A percentile compares a stretch with the other conserved stretches of the same genome.
These are phyloP conservation scores for Emydoidea blandingii DNA, from an alignment of 2,797 vertebrate genomes.

Conservation along the genomic window DNA sequence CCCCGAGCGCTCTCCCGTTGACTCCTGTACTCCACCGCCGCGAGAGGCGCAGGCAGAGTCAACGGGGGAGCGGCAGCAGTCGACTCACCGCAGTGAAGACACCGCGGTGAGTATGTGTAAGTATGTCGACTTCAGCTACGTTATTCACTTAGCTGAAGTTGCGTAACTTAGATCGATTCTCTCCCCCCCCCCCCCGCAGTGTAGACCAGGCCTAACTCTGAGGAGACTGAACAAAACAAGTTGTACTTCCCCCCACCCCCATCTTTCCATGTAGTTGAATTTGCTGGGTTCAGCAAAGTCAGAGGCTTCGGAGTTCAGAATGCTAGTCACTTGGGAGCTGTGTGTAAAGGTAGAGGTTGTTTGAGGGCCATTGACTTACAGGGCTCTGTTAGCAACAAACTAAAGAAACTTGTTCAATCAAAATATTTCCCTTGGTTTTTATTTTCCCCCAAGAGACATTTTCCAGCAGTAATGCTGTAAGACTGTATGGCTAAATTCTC, in stretches of 20 bases:
- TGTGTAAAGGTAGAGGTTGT: neutral
- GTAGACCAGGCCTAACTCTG: neutral
- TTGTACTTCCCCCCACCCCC: neutral
- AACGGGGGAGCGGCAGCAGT: too few species aligned
- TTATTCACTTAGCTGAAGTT: too few species aligned
- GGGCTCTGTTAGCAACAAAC: conserved; percentile 40
- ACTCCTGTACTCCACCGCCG: too few species aligned
- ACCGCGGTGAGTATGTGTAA: too few species aligned
- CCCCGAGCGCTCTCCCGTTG: too few species aligned
- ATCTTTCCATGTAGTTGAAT: conserved; percentile 21
- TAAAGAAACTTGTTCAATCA: conserved; percentile 60
- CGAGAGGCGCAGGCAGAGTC: too few species aligned
- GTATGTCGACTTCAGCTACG: too few species aligned
- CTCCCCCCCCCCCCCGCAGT: too few species aligned
- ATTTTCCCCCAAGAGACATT: conserved; percentile 40
- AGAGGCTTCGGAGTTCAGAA: neutral
- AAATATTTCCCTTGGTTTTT: conserved; percentile 46
- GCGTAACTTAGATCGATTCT: too few species aligned
- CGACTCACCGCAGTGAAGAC: too few species aligned
- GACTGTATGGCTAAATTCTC: conserved; percentile 46
- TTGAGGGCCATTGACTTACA: conserved; percentile 12
- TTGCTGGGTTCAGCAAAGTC: neutral
- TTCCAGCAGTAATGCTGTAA: conserved; percentile 56
- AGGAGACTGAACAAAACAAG: neutral
- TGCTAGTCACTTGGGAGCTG: neutral